Percentiles rank a stretch among this genome's conserved stretches.
phyloP scores from a whole-genome alignment of 2,888 invertebrate genomes.

The Lasius fuliginosus region DNA sequence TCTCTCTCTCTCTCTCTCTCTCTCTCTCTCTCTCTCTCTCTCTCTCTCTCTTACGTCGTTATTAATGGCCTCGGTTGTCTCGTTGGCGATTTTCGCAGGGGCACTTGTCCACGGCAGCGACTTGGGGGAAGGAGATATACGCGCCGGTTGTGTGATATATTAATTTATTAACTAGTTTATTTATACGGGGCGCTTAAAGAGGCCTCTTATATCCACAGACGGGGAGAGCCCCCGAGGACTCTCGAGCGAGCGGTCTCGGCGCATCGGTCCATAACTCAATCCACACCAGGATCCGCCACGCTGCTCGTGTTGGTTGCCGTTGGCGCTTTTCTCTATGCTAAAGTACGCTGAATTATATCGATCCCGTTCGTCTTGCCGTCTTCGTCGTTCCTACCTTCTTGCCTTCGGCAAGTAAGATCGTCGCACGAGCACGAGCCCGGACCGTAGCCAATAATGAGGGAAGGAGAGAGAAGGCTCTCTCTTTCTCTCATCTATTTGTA shows the following conservation, averaged over 20 bases:
- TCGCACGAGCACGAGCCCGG: slow-evolving; percentile 21
- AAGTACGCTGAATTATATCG: slow-evolving; percentile 62
- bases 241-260: slow-evolving; percentile 63
- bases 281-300: slow-evolving; percentile 66
- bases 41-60: slow-evolving; percentile 59
- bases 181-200: slow-evolving; percentile 76
- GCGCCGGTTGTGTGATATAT: slow-evolving; percentile 80
- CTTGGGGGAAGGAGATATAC: slow-evolving; percentile 65
- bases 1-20: slow-evolving; percentile 58
- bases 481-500: slow-evolving; percentile 63
- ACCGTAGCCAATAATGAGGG: slow-evolving; percentile 68
- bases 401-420: slow-evolving; percentile 34
- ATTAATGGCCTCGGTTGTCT: slow-evolving; percentile 77
- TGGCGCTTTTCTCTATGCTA: slow-evolving; percentile 75
- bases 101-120: slow-evolving; percentile 71
- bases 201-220: slow-evolving; percentile 72
- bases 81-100: slow-evolving; percentile 78
- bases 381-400: not conserved
- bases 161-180: slow-evolving; percentile 84
- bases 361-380: slow-evolving; percentile 53
- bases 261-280: slow-evolving; percentile 80
- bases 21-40: slow-evolving; percentile 62
- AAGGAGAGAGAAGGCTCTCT: not conserved
- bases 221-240: slow-evolving; percentile 64
- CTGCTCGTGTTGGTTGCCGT: slow-evolving; percentile 50